Base-by-base conservation (phyloP, 1,140 invertebrate species). In the Lycorma delicatula region DNA sequence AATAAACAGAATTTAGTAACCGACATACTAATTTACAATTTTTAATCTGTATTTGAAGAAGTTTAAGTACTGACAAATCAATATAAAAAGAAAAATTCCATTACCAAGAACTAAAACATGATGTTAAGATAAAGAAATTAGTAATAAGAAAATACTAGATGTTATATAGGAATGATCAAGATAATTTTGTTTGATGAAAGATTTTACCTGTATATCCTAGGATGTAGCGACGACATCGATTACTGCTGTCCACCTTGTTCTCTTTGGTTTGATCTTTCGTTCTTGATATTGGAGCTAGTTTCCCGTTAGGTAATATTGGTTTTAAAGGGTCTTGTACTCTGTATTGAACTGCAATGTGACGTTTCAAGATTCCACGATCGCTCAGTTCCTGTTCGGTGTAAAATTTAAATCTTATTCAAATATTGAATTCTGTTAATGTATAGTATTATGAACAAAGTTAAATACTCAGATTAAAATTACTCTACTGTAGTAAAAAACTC, bases 121-220 rank as follows among this genome's bases (percentile, higher is more conserved):
- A n/a, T n/a, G n/a, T n/a, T n/a, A n/a, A n/a, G n/a, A n/a, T n/a
- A n/a, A n/a, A n/a, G n/a, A n/a, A n/a, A n/a, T 48, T 4, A 20
- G 2, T 26, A 22, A 3, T 13, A 48, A 16, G 23, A 3, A 48
- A 22, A 48, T 22, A 4, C 13, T 28, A 29, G 28, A 28, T 52
- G 25, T 52, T 3, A 1, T 31, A 52, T 3, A 2, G 3, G 3
- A 22, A 3, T 36, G 7, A 53, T 31, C n/a, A 9, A 18, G 27
- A 31, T 53, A 31, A 22, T 28, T 34, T 34, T 6, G 29, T 34
- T 16, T 53, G 25, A 4, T 22, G n/a, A 38, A 25, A 34, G n/a
- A 44, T 54, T 26, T 46, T 16, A 80, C 81, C 82, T 51, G 82
- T 85, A 65, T 85, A 85, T 22, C 83, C 83, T 13, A 81, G 75